These are phyloP conservation scores for Drosophila neutralis DNA, from an alignment of 2,888 invertebrate genomes.

Conservation along the genomic window DNA sequence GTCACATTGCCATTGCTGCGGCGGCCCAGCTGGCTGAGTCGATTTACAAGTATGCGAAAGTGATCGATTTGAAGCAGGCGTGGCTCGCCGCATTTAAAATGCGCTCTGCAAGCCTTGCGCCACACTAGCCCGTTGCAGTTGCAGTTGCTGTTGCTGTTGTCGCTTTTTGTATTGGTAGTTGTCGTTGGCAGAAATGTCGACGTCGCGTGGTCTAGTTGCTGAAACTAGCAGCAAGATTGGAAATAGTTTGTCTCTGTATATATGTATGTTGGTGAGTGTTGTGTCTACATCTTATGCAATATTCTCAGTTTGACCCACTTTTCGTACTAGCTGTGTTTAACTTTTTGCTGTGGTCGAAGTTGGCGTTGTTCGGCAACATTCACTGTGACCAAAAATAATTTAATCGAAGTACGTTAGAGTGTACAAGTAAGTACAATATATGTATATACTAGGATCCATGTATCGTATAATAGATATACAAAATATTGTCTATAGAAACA, in stretches of 20 bases:
- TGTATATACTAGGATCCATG: not conserved
- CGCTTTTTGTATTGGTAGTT: slow-evolving; percentile 38
- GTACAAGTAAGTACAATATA: slow-evolving; percentile 1
- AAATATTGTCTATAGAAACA: not conserved
- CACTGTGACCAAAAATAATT: slow-evolving; percentile 65
- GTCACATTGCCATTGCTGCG: slow-evolving; percentile 27
- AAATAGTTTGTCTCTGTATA: slow-evolving; percentile 63
- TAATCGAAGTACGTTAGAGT: slow-evolving; percentile 42
- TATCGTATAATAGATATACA: not conserved
- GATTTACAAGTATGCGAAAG: slow-evolving; percentile 74
- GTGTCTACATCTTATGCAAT: slow-evolving; percentile 73
- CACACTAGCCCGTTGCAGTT: slow-evolving; percentile 40
- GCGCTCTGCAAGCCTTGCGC: slow-evolving; percentile 63
- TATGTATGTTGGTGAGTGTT: slow-evolving; percentile 60
- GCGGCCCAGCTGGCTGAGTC: slow-evolving; percentile 42
- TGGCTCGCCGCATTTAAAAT: slow-evolving; percentile 66
- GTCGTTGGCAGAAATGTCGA: slow-evolving; percentile 48
- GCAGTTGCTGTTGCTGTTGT: slow-evolving; percentile 12
- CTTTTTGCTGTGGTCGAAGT: slow-evolving; percentile 62
- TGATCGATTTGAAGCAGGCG: slow-evolving; percentile 80
- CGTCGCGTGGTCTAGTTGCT: slow-evolving; percentile 74
- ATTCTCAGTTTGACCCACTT: slow-evolving; percentile 80
- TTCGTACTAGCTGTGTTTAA: slow-evolving; percentile 54
- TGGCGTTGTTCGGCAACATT: slow-evolving; percentile 67
- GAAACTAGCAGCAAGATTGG: slow-evolving; percentile 68